These are phyloP conservation scores for Plestiodon gilberti DNA, from an alignment of 2,113 vertebrate genomes.

Conservation along the genomic window DNA sequence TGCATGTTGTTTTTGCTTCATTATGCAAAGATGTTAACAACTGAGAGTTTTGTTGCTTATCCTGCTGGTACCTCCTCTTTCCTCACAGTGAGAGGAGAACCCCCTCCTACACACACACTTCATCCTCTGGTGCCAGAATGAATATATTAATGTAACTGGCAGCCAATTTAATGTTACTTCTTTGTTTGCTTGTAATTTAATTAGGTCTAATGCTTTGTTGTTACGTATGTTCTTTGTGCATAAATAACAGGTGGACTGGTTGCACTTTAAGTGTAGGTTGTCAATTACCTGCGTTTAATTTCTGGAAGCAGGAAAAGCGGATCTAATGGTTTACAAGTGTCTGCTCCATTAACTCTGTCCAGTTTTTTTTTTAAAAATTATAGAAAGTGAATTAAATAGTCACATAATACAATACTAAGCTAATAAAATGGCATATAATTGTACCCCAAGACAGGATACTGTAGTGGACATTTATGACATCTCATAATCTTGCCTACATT, in stretches of 20 bases:
- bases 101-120: background rate
- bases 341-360: conserved; percentile 4
- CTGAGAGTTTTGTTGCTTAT: background rate
- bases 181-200: background rate
- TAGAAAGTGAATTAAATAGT: conserved; percentile 7
- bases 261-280: conserved; percentile 1
- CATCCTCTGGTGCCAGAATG: background rate
- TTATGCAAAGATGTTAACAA: background rate
- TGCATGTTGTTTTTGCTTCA: background rate
- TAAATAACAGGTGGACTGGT: background rate
- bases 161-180: background rate
- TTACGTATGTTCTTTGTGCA: conserved; percentile 2
- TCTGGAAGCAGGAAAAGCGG: background rate
- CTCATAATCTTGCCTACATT: background rate
- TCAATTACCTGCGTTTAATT: background rate
- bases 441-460: background rate
- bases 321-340: conserved; percentile 5
- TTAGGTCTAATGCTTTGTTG: background rate
- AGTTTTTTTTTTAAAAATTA: conserved; percentile 17
- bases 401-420: background rate
- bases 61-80: background rate
- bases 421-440: conserved; percentile 2
- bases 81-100: too few species aligned
- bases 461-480: background rate
- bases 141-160: background rate